phyloP scores from a whole-genome alignment of 2,797 vertebrate genomes.

The Prunella strophiata region DNA sequence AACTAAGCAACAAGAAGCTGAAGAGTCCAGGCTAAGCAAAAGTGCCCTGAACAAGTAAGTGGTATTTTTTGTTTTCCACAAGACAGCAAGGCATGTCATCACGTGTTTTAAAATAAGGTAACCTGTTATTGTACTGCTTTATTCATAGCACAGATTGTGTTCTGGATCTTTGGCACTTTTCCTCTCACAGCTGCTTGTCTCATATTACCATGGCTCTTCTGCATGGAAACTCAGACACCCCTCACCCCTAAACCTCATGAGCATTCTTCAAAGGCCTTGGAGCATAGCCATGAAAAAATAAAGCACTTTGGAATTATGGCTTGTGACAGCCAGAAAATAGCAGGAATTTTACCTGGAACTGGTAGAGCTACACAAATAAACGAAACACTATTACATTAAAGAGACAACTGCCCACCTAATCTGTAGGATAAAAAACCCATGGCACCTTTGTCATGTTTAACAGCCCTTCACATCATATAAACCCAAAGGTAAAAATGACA shows the following conservation, averaged over 20 bases:
- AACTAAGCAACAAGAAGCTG: constrained; percentile 60
- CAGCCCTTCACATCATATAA: background rate
- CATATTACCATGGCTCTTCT: constrained; percentile 46
- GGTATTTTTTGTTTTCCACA: background rate
- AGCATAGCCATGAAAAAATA: constrained; percentile 25
- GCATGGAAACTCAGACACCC: constrained; percentile 48
- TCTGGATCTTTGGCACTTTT: constrained; percentile 53
- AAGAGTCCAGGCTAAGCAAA: constrained; percentile 76
- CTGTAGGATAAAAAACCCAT: background rate
- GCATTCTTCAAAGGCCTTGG: constrained; percentile 61
- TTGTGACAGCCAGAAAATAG: constrained; percentile 1
- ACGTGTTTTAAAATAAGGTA: constrained; percentile 29
- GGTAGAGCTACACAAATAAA: background rate
- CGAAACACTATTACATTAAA: background rate
- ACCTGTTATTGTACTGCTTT: constrained; percentile 47
- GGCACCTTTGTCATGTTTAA: background rate
- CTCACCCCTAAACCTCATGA: constrained; percentile 28
- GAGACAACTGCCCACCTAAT: background rate
- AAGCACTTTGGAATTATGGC: constrained; percentile 12
- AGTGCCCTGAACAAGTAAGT: constrained; percentile 78
- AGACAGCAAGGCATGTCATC: background rate
- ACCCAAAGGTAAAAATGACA: background rate
- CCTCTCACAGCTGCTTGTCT: constrained; percentile 62
- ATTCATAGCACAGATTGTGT: constrained; percentile 64
- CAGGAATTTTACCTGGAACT: constrained; percentile 13